Base-by-base conservation (phyloP, 2,888 invertebrate species). In the Cephus spinipes region DNA sequence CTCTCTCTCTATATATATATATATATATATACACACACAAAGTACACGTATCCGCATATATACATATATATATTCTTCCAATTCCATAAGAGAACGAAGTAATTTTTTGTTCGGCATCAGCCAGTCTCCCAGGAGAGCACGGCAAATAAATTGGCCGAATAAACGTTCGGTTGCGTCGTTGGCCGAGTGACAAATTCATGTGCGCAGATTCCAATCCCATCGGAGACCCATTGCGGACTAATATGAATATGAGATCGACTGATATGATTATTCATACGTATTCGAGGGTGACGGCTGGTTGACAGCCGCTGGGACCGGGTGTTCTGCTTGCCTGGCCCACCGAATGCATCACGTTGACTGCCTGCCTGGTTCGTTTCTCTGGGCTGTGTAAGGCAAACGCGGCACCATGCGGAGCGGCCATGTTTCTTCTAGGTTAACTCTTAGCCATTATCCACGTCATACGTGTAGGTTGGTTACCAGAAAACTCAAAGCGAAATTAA, bases 201-300 rank as follows among this genome's bases (percentile, higher is more conserved):
- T 81, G 81, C 77, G 76, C 77, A 73, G 79, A 75, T 80, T 76
- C 77, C 80, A 83, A 84, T 86, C 84, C 82, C 83, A 81, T 81
- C 79, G 81, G 81, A 81, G 79, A 78, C 79, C 80, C 80, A 82
- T 78, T 81, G 80, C 79, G 79, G 83, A 79, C 71, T 71, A 71
- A 71, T 71, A 71, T 71, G 33, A 31, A 33, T 32, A 71, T 71
- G 83, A 86, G 87, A 87, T 87, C 84, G 85, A 83, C 84, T 83
- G 86, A 87, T 85, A 87, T 86, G 87, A 87, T 87, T 87, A 87
- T 88, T 88, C 87, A 88, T 88, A 86, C 83, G 86, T 85, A 85
- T 88, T 86, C 83, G 82, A 86, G 83, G 83, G 85, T 85, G 86
- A 88, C 81, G 86, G 82, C 83, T 87, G 86, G 88, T 88, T 89